These are phyloP conservation scores for Diogma glabrata DNA, from an alignment of 2,888 invertebrate genomes.

Conservation along the genomic window DNA sequence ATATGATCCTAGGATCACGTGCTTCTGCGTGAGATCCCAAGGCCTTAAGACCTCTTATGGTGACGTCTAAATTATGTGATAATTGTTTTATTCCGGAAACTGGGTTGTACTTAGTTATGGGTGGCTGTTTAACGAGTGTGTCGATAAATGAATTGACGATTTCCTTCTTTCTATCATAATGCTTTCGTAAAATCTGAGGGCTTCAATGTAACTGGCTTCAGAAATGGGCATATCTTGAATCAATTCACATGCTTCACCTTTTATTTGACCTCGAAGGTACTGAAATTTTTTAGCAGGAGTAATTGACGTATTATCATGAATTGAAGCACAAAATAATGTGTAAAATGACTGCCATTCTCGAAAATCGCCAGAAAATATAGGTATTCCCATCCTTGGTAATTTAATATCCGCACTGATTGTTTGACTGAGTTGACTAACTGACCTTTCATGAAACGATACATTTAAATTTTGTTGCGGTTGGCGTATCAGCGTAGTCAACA, in stretches of 20 bases:
- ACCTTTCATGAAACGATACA: background rate
- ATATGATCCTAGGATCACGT: background rate
- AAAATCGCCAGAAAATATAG: background rate
- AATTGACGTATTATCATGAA: no score
- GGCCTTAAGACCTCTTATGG: background rate
- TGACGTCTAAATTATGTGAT: background rate
- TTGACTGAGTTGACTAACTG: background rate
- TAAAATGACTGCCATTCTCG: background rate
- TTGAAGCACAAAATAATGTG: background rate
- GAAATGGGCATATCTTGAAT: no score
- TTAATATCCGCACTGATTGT: no score
- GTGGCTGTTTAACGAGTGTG: background rate
- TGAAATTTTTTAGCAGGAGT: background rate
- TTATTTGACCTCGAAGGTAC: background rate
- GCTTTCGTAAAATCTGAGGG: no score
- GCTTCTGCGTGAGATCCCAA: background rate
- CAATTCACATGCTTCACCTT: background rate
- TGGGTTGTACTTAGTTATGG: no score
- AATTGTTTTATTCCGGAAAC: background rate
- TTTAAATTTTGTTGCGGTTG: background rate
- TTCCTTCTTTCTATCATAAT: background rate
- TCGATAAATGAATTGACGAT: background rate
- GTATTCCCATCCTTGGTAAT: no score
- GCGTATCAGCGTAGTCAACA: background rate
- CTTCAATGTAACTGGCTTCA: no score